Percentiles rank a stretch among this genome's conserved stretches.
Evolutionary conservation across 1,140 invertebrate genomes (phyloP).

Genomic region (Pogonognathellus flavescens): DNA sequence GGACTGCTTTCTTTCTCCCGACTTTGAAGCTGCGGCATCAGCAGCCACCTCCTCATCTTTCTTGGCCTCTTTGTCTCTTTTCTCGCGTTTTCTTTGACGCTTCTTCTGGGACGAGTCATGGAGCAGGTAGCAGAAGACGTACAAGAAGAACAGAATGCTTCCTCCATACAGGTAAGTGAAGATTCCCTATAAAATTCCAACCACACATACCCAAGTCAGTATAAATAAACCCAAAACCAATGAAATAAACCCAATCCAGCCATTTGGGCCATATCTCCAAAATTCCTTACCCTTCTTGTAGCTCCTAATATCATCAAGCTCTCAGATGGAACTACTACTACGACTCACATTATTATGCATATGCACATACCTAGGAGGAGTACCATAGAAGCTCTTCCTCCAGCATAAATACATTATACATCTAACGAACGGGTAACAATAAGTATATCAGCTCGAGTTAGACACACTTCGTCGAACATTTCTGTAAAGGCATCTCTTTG

Average conservation of each 20-base stretch:
- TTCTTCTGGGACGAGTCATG: constrained; percentile 87
- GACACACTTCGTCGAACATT: too few species aligned
- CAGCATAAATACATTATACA: too few species aligned
- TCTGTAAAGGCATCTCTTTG: too few species aligned
- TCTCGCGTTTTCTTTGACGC: constrained; percentile 80
- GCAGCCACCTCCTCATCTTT: constrained; percentile 72
- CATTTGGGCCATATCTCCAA: neutral
- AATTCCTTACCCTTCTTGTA: neutral
- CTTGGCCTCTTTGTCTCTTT: constrained; percentile 72
- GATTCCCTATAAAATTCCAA: constrained; percentile 80
- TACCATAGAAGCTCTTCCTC: too few species aligned
- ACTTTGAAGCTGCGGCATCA: constrained; percentile 72
- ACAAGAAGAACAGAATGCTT: constrained; percentile 94
- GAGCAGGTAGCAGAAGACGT: constrained; percentile 96
- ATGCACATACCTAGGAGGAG: too few species aligned
- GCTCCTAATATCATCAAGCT: neutral
- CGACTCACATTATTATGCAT: too few species aligned
- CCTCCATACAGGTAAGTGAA: constrained; percentile 96
- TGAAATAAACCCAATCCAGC: too few species aligned
- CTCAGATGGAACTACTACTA: too few species aligned
- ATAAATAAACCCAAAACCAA: too few species aligned
- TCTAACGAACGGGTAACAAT: too few species aligned
- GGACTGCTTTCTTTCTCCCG: constrained; percentile 66
- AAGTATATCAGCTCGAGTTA: too few species aligned
- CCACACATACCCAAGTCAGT: neutral